phyloP scores from a whole-genome alignment of 2,888 invertebrate species.

The Anthophora plumipes region DNA sequence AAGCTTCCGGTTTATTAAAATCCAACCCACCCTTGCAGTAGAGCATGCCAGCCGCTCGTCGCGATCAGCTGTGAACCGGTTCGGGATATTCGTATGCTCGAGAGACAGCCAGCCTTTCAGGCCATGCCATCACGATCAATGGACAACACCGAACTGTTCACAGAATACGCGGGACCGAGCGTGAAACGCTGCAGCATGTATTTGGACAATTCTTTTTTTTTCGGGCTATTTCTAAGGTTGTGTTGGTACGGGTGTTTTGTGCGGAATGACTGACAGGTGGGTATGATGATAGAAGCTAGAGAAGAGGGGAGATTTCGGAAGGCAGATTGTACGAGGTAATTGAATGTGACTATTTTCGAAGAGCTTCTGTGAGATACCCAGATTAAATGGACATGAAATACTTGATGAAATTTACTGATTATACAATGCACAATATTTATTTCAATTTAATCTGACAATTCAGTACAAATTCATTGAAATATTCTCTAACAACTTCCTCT shows the following conservation, averaged over 20 bases:
- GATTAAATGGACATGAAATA: too few species aligned
- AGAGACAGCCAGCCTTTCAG: constrained; percentile 12
- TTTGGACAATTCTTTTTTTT: background rate
- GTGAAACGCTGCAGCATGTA: background rate
- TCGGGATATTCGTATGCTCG: constrained; percentile 20
- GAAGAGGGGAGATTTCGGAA: too few species aligned
- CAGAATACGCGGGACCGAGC: background rate
- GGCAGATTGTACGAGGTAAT: too few species aligned
- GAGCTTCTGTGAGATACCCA: too few species aligned
- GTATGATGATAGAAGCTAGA: too few species aligned
- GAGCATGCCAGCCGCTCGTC: constrained; percentile 40
- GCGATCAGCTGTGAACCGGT: constrained; percentile 50
- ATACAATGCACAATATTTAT: too few species aligned
- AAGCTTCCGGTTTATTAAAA: constrained; percentile 75
- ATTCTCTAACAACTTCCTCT: background rate
- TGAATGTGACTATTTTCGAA: too few species aligned
- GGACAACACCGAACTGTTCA: background rate
- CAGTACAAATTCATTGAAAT: background rate
- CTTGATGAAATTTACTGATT: too few species aligned
- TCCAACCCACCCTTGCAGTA: constrained; percentile 36
- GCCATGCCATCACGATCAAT: background rate
- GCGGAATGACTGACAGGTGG: too few species aligned
- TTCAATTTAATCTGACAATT: too few species aligned
- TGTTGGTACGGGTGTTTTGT: background rate
- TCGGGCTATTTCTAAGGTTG: background rate